phyloP scores from a whole-genome alignment of 2,888 invertebrate genomes.

The Tiliacea citrago region DNA sequence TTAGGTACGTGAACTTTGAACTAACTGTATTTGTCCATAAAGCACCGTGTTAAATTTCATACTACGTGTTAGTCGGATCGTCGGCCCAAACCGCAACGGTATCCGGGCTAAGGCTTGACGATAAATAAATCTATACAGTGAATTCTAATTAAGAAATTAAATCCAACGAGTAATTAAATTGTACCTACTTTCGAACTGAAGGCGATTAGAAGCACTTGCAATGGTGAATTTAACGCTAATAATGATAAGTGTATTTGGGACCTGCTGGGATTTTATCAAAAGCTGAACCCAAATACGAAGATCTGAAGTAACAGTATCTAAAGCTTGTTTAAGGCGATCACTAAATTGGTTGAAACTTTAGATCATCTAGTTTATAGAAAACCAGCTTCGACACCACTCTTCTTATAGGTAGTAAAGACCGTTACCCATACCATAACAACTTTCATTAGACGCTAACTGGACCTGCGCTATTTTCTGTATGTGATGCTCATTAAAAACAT shows the following conservation, averaged over 20 bases:
- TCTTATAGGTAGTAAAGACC: slow-evolving; percentile 63
- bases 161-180: background rate
- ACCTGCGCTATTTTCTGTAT: slow-evolving; percentile 50
- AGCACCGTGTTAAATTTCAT: background rate
- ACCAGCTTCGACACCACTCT: slow-evolving; percentile 35
- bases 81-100: slow-evolving; percentile 1
- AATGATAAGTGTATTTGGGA: background rate
- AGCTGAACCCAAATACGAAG: background rate
- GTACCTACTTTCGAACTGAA: background rate
- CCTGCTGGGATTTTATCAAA: background rate
- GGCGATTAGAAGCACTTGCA: too few species aligned
- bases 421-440: slow-evolving; percentile 70
- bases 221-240: background rate
- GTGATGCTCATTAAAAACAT: slow-evolving; percentile 32
- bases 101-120: background rate
- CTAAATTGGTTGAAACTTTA: slow-evolving; percentile 3
- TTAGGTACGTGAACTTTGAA: background rate
- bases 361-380: slow-evolving; percentile 12
- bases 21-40: background rate
- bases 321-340: background rate
- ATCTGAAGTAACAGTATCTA: background rate
- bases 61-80: background rate
- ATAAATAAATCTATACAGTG: background rate
- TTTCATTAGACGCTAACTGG: slow-evolving; percentile 70
- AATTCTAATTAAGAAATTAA: background rate